These are phyloP conservation scores for Ruditapes philippinarum DNA, from an alignment of 1,140 invertebrate genomes.

Conservation along the genomic window DNA sequence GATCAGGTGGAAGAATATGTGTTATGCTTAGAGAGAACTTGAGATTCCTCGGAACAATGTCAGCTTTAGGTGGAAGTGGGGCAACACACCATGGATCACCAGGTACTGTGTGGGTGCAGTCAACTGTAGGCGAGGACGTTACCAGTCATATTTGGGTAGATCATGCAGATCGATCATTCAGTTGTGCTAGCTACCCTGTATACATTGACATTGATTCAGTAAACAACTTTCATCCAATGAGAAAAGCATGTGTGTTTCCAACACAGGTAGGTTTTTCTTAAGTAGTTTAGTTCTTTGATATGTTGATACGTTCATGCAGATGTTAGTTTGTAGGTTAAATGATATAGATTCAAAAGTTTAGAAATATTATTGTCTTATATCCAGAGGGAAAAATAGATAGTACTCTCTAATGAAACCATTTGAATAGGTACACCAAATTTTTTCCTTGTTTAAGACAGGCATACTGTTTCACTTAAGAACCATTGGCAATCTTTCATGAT, in stretches of 20 bases:
- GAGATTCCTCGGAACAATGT: conserved; percentile 70
- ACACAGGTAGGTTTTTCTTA: conserved; percentile 8
- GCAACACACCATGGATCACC: conserved; percentile 63
- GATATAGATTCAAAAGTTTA: no score
- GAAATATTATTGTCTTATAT: no score
- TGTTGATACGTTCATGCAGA: no score
- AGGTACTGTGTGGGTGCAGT: conserved; percentile 75
- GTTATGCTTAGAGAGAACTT: conserved; percentile 71
- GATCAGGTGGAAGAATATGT: conserved; percentile 76
- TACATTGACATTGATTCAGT: conserved; percentile 63
- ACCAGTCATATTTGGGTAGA: conserved; percentile 71
- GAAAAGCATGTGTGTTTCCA: conserved; percentile 70
- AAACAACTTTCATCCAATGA: conserved; percentile 65
- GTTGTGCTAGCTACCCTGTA: conserved; percentile 47
- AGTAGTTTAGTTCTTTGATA: no score
- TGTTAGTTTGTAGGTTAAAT: no score
- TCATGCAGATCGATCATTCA: conserved; percentile 63
- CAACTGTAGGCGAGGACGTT: conserved; percentile 60
- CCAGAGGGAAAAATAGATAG: no score
- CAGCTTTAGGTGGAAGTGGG: conserved; percentile 68
- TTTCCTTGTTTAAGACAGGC: no score
- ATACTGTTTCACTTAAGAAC: no score
- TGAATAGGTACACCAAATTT: no score
- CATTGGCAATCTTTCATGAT: no score
- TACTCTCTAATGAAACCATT: no score